Evolutionary conservation across 2,113 vertebrate species (phyloP), one percentile per base, ranked within the genome.

Genomic region (Sardina pilchardus): DNA sequence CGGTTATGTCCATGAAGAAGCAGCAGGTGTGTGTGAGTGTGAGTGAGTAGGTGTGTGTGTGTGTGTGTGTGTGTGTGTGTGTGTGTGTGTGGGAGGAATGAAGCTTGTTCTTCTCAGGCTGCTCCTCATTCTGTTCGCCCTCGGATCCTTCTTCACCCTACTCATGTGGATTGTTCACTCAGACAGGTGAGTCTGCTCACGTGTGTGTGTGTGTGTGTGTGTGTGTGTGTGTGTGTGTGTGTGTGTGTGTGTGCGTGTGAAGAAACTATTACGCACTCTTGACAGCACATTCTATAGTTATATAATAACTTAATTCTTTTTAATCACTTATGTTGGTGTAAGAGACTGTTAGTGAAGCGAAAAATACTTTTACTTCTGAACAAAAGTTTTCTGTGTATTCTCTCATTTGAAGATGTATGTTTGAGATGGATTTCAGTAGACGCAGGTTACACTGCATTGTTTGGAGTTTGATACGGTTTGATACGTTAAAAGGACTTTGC

Each of bases 111-210:
- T 89, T 48, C 16, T 88, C 71, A 92, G 83, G 85, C 44, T 81
- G 81, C 45, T 92, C 39, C 45, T 93, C 43, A 87, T 56, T 17
- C 26, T 94, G 26, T 12, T 94, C 43, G 86, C 50, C 43, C 8
- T 93, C 89, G 90, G 88, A 50, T 91, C 88, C 59, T 83, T 92
- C 84, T 53, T 93, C 85, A 92, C 88, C 47, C 85, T 85, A 6
- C 7, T 93, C 81, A 21, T 91, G 87, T 94, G 91, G 92, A 91
- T 88, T 87, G 63, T 59, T 21, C 36, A 83, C 45, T 84, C 84
- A 36, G 1, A 82, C 85, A 91, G 88, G 94, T 95, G 89, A 92
- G 93, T 84, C 56, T 24, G 21, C 42, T 36, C 83, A 30, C 12
- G 39, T 71, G n/a, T 81, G 17, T 63, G 59, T 84, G 36, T 45